Base-by-base conservation (phyloP, 2,888 invertebrate species). In the Dyspetes luteomarginatus region DNA sequence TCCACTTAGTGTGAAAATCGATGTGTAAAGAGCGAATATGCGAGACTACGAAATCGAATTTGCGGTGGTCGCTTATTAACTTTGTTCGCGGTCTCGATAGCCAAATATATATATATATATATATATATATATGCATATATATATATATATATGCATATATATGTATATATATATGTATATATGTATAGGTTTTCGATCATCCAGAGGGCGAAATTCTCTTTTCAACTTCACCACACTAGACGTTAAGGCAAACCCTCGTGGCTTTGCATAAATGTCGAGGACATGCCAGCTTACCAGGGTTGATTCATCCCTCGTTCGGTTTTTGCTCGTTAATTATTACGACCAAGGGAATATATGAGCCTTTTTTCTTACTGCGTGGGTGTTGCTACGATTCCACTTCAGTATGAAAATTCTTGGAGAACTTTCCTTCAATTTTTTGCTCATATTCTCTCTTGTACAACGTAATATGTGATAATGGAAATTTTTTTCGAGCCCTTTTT, bases 261-360 rank as follows among this genome's bases (percentile, higher is more conserved):
- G 12, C 26, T 41, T 52, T n/a, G 55, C n/a, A 3, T n/a, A 28
- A 17, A 56, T 28, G n/a, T n/a, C 55, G 26, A 28, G 26, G 9
- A 4, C 55, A 24, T 22, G 26, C 50, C 19, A 36, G 36, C 36
- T 36, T 36, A 36, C 36, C n/a, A 50, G 26, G 41, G 26, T 69
- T 56, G 56, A 45, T 7, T 69, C 69, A 28, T 45, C 28, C 45
- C 45, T 28, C 45, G 19, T 45, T 58, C 45, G 58, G n/a, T n/a
- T n/a, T n/a, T 69, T 65, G 12, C 45, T 69, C 58, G 58, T 19
- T 28, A 58, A 69, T 58, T 69, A 58, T 58, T 1, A 4, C 19
- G 22, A 36, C 9, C 2, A 3, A 36, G 36, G 12, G 36, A 12
- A 12, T 36, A 3, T 36, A 36, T 12, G 36, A 36, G 36, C 36